Base-by-base conservation (phyloP, 2,797 vertebrate species). In the Geotria australis region DNA sequence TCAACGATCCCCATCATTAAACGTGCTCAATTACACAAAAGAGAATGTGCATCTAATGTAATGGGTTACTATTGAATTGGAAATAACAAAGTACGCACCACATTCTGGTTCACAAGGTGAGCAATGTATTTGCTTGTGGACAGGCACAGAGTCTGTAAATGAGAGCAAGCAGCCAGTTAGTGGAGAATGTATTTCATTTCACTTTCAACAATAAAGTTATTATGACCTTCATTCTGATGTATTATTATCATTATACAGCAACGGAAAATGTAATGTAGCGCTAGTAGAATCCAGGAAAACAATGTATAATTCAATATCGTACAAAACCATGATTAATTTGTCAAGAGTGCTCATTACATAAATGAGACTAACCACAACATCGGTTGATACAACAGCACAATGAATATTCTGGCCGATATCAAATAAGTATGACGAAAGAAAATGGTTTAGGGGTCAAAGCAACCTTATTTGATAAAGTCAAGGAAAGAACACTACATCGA, bases 91-190 rank as follows among this genome's bases (percentile, higher is more conserved):
- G 4, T 38, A 75, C 85, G 48, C 75, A 95, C 88, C 79, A 98
- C 85, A 38, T 98, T 95, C 73, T 98, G 89, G 72, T 98, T 98
- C 74, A 95, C 83, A 65, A 98, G 78, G 70, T 98, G 89, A n/a
- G 77, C 89, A 59, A 98, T 85, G 61, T 95, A 98, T 71, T 95
- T 95, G 15, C 86, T 91, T 61, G 89, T 77, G 1, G 86, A 91
- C 58, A 95, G 72, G 69, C 89, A 95, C 63, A 85, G 89, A 86
- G 80, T 82, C 89, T 95, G 67, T 2, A 76, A 65, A 48, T 60
- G 66, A 71, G 56, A 14, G 11, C 46, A 38, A 46, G 57, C 24
- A 48, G 53, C 11, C 10, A 9, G 56, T 9, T 45, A 47, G 38
- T 24, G 13, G 47, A 3, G 15, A 11, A 46, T 60, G 56, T 24